Evolutionary conservation across 1,140 invertebrate species (phyloP).

Genomic region (Propsilocerus akamusi): DNA sequence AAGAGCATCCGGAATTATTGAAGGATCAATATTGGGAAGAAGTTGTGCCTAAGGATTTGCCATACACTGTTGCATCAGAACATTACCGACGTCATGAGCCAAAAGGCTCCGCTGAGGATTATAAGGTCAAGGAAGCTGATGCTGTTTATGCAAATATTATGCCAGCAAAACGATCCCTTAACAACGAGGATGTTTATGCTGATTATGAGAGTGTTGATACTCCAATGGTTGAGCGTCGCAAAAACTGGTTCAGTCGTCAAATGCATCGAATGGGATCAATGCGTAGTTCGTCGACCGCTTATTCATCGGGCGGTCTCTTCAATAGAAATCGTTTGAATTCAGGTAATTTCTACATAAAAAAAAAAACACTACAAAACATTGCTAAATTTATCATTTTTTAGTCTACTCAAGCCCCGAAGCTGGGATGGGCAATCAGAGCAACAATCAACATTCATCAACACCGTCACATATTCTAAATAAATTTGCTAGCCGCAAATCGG

Average conservation of each 20-base stretch:
- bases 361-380: slow-evolving; percentile 7
- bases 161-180: slow-evolving; percentile 34
- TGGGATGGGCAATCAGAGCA: slow-evolving; percentile 25
- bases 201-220: slow-evolving; percentile 78
- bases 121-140: slow-evolving; percentile 65
- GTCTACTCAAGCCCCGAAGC: slow-evolving; percentile 64
- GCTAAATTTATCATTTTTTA: slow-evolving; percentile 11
- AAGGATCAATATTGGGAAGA: slow-evolving; percentile 85
- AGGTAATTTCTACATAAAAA: too few relatives aligned
- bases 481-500: slow-evolving; percentile 57
- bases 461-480: slow-evolving; percentile 67
- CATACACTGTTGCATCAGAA: slow-evolving; percentile 69
- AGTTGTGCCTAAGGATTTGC: slow-evolving; percentile 70
- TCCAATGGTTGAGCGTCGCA: slow-evolving; percentile 60
- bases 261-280: slow-evolving; percentile 66
- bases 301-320: slow-evolving; percentile 61
- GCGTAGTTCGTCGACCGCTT: slow-evolving; percentile 61
- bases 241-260: slow-evolving; percentile 70
- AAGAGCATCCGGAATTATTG: slow-evolving; percentile 70
- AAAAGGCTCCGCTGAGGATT: slow-evolving; percentile 64
- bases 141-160: slow-evolving; percentile 58
- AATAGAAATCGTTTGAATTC: slow-evolving; percentile 46
- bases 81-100: slow-evolving; percentile 63
- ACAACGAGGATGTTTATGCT: slow-evolving; percentile 63
- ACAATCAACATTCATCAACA: slow-evolving; percentile 26